These are phyloP conservation scores for Kryptopterus vitreolus DNA, from an alignment of 2,797 vertebrate genomes.

Conservation along the genomic window DNA sequence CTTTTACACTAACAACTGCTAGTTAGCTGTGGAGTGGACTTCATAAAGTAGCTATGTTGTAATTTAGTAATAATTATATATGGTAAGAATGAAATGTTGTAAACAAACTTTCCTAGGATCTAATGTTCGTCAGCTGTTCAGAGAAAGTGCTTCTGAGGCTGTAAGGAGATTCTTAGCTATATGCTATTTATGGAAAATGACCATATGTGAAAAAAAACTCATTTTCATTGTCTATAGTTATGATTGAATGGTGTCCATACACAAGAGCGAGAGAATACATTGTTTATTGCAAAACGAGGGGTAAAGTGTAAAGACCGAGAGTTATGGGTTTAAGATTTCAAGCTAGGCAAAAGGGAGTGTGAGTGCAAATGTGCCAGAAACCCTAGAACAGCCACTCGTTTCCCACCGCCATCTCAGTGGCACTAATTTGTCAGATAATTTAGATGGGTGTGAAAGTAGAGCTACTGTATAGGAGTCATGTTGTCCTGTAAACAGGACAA, in stretches of 20 bases:
- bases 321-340: background rate
- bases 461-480: conserved; percentile 53
- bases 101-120: background rate
- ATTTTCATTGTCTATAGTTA: background rate
- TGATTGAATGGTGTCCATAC: background rate
- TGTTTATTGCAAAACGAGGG: background rate
- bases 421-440: conserved; percentile 73
- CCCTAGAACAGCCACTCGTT: conserved; percentile 25
- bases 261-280: background rate
- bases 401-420: conserved; percentile 40
- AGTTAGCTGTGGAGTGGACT: background rate
- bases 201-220: background rate
- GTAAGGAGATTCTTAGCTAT: background rate
- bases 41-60: background rate
- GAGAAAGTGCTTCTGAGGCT: background rate
- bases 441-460: conserved; percentile 66
- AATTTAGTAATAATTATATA: background rate
- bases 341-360: background rate
- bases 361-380: conserved; percentile 22
- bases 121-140: background rate
- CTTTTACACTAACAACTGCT: background rate
- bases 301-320: background rate
- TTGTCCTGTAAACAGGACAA: conserved; percentile 48
- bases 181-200: background rate
- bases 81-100: background rate